These are phyloP conservation scores for Metopia argyrocephala DNA, from an alignment of 2,888 invertebrate genomes.

Conservation along the genomic window DNA sequence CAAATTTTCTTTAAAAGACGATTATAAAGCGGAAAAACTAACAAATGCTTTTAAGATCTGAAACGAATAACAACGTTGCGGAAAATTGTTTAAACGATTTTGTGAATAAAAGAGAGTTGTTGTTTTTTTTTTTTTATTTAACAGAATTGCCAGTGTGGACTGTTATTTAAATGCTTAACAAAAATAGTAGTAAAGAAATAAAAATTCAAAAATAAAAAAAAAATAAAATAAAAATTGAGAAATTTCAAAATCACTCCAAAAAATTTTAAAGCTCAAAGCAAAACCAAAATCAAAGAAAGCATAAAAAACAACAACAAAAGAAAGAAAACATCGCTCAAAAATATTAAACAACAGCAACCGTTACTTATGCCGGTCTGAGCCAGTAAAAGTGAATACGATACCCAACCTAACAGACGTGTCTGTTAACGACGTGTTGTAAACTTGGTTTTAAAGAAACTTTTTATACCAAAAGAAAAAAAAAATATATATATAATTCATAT, in stretches of 20 bases:
- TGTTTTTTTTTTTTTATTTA: too few species aligned
- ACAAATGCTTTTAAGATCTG: conserved; percentile 72
- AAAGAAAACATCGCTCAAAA: not conserved
- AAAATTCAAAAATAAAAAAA: conserved; percentile 1
- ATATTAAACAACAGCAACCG: conserved; percentile 23
- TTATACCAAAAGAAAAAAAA: not conserved
- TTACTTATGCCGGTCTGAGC: conserved; percentile 57
- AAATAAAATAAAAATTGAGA: conserved; percentile 50
- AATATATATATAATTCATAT: not conserved
- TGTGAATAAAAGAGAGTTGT: not conserved
- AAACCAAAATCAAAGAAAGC: conserved; percentile 29
- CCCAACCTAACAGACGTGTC: conserved; percentile 58
- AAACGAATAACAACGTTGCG: conserved; percentile 67
- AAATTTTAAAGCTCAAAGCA: conserved; percentile 52
- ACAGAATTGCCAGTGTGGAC: too few species aligned
- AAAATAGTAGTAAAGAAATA: too few species aligned
- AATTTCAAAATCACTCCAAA: conserved; percentile 34
- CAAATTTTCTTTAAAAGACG: conserved; percentile 73
- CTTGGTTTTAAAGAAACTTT: not conserved
- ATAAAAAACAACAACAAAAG: not conserved
- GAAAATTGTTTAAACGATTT: conserved; percentile 8
- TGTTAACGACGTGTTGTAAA: conserved; percentile 33
- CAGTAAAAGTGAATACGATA: conserved; percentile 63
- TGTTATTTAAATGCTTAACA: too few species aligned
- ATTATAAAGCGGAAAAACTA: conserved; percentile 57